A percentile compares a stretch with the other conserved stretches of the same genome.
Evolutionary conservation across 2,113 vertebrate species (phyloP).

Genomic region (Hemibagrus wyckioides): DNA sequence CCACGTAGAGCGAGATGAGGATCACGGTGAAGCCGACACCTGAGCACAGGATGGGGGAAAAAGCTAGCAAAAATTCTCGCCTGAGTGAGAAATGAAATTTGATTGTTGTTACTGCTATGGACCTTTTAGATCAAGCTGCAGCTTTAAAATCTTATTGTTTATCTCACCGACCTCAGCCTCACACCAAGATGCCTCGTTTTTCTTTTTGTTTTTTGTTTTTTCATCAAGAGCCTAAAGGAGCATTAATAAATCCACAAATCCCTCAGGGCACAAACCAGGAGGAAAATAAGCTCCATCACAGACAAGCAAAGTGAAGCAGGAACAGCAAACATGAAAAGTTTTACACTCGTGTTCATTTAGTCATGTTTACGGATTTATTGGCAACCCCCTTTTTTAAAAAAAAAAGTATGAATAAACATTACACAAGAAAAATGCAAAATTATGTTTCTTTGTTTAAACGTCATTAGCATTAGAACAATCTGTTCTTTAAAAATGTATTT

Average conservation of each 20-base stretch:
- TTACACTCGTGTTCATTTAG: neutral
- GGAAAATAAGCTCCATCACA: neutral
- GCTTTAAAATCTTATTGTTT: neutral
- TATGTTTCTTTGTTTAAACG: neutral
- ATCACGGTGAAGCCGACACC: conserved; percentile 85
- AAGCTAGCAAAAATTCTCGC: neutral
- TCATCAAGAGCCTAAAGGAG: neutral
- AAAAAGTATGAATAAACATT: neutral
- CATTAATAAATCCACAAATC: neutral
- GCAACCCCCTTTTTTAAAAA: neutral
- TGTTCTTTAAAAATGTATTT: too few species aligned
- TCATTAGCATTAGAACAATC: neutral
- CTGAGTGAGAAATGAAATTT: neutral
- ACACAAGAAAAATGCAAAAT: neutral
- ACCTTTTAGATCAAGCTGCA: neutral
- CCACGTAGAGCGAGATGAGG: conserved; percentile 83
- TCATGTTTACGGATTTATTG: neutral
- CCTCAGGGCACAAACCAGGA: neutral
- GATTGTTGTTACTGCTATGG: neutral
- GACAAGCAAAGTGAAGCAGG: neutral
- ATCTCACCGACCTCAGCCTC: neutral
- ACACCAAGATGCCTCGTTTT: neutral
- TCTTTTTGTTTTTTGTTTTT: neutral
- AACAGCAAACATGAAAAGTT: neutral
- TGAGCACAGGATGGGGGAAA: conserved; percentile 49